Percentiles rank a stretch among this genome's conserved stretches.
phyloP scores from a whole-genome alignment of 2,797 vertebrate genomes.

The Manis javanica region DNA sequence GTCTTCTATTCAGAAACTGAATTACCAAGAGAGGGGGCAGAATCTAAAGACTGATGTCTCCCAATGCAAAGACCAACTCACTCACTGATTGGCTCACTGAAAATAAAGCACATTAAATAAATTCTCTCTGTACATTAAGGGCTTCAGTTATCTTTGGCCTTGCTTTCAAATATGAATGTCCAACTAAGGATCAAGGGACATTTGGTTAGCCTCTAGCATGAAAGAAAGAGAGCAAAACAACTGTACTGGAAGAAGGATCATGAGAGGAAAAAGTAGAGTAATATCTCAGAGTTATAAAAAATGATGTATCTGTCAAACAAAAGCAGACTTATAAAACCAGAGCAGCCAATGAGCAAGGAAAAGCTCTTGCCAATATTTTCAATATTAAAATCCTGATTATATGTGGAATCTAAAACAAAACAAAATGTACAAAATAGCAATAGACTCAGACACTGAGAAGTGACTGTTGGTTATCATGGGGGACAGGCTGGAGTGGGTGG shows the following conservation, averaged over 20 bases:
- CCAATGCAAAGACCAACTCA: neutral
- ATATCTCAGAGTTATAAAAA: neutral
- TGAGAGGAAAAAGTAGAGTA: neutral
- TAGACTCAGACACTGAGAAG: too few species aligned
- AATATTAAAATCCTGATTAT: neutral
- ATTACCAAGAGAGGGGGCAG: neutral
- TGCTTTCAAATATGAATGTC: neutral
- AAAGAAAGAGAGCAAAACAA: neutral
- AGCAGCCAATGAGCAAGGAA: neutral
- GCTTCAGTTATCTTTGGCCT: neutral
- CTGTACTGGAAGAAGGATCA: neutral
- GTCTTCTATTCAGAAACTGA: neutral
- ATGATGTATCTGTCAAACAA: neutral
- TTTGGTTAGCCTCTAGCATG: neutral
- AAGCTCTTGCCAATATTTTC: neutral
- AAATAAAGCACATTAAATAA: neutral
- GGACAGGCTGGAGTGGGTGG: too few species aligned
- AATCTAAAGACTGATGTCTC: neutral
- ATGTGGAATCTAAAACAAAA: too few species aligned
- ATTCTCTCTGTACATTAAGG: neutral
- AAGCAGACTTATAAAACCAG: neutral
- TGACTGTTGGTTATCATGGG: too few species aligned
- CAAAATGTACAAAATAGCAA: too few species aligned
- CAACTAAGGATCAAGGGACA: neutral
- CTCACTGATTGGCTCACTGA: neutral